These are phyloP conservation scores for Heterohyrax brucei DNA, from an alignment of 2,797 vertebrate species.

Conservation along the genomic window DNA sequence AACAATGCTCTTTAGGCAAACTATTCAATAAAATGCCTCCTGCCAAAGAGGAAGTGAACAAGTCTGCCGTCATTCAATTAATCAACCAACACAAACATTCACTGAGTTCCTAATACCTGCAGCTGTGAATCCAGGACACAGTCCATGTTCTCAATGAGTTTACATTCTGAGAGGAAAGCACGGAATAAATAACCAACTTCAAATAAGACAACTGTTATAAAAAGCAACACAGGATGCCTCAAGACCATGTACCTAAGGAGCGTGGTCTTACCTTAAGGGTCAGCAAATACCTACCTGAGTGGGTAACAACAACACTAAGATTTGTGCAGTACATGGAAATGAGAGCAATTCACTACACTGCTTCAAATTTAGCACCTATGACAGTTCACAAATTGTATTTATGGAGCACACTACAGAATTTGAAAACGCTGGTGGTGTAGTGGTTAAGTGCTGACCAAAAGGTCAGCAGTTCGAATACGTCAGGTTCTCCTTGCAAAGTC, in stretches of 20 bases:
- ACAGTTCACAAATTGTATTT: not conserved
- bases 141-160: not conserved
- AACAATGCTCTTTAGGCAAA: not conserved
- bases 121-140: not conserved
- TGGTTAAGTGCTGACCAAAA: too few relatives aligned
- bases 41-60: constrained; percentile 17
- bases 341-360: not conserved
- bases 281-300: not conserved
- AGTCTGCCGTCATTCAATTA: not conserved
- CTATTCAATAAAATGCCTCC: not conserved
- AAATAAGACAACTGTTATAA: not conserved
- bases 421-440: too few relatives aligned
- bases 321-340: not conserved
- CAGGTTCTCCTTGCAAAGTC: too few relatives aligned
- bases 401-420: not conserved
- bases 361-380: not conserved
- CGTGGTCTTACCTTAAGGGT: not conserved
- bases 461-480: too few relatives aligned
- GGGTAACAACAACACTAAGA: not conserved
- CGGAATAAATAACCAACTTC: not conserved
- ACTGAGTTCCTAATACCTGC: not conserved
- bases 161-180: not conserved
- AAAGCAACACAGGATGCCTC: not conserved
- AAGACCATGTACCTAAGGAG: not conserved
- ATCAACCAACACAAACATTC: not conserved